Conservation (phyloP, 2,888 invertebrate genomes). For the Caenorhabditis becei region DNA sequence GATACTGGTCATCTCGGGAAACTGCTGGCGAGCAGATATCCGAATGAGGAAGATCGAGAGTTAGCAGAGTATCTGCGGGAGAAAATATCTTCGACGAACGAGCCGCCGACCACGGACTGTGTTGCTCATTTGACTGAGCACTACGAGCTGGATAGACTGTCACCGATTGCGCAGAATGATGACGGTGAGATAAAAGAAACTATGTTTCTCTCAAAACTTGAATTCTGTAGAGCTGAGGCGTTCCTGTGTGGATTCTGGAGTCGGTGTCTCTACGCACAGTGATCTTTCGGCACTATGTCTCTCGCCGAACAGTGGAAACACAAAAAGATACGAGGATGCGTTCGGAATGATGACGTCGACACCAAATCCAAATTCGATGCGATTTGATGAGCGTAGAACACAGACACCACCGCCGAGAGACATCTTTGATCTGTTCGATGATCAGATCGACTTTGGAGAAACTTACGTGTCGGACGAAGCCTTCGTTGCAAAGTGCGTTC, state of each 20-base stretch:
- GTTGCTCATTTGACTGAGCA: conserved; percentile 57
- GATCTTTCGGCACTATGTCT: conserved; percentile 71
- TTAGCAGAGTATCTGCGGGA: conserved; percentile 49
- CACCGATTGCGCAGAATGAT: conserved; percentile 42
- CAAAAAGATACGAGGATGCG: conserved; percentile 35
- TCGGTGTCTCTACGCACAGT: conserved; percentile 76
- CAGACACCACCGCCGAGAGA: conserved; percentile 46
- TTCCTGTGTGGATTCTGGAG: conserved; percentile 78
- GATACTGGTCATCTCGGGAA: conserved; percentile 54
- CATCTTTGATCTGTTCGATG: conserved; percentile 67
- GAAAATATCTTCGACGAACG: conserved; percentile 27
- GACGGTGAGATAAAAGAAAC: conserved; percentile 45
- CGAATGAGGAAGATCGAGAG: conserved; percentile 56
- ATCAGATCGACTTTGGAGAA: conserved; percentile 63
- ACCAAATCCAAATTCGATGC: conserved; percentile 29
- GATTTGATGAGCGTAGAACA: conserved; percentile 17
- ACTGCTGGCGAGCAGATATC: conserved; percentile 52
- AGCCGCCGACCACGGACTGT: conserved; percentile 20
- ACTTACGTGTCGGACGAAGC: conserved; percentile 71
- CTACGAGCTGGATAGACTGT: conserved; percentile 53
- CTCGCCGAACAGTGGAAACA: conserved; percentile 47
- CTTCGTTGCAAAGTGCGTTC: conserved; percentile 77
- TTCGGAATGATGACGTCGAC: conserved; percentile 57
- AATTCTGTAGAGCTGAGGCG: conserved; percentile 41
- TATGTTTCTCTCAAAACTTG: not conserved